Conservation (phyloP, 2,113 vertebrate genomes). For the Corythoichthys haematopterus region DNA sequence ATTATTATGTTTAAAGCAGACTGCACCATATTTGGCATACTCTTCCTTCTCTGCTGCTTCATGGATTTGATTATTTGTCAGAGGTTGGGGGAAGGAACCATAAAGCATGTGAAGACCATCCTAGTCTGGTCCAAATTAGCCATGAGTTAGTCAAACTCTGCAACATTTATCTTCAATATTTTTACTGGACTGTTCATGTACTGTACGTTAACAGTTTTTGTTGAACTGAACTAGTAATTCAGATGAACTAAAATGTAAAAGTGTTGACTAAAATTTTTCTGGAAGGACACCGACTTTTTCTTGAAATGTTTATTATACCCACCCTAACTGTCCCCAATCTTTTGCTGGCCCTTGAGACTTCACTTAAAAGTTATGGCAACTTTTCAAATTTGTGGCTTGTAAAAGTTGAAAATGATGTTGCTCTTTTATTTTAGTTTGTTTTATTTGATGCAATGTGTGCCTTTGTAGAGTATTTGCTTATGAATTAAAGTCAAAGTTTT, state of each 20-base stretch:
- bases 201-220: neutral
- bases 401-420: too few species aligned
- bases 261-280: neutral
- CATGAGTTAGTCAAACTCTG: neutral
- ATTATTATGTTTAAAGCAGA: neutral
- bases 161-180: neutral
- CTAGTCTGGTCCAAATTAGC: neutral
- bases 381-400: too few species aligned
- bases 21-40: neutral
- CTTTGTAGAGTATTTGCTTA: neutral
- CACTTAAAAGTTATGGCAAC: too few species aligned
- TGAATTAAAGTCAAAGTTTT: neutral
- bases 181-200: neutral
- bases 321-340: neutral
- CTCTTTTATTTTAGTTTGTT: too few species aligned
- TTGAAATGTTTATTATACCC: neutral
- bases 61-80: neutral
- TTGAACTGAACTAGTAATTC: neutral
- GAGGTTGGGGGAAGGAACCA: neutral
- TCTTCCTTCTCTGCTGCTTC: neutral
- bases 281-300: neutral
- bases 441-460: too few species aligned
- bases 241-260: neutral
- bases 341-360: neutral
- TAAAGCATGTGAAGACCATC: neutral